Conservation (phyloP, 2,113 vertebrate genomes). For the Oceanodroma tethys region DNA sequence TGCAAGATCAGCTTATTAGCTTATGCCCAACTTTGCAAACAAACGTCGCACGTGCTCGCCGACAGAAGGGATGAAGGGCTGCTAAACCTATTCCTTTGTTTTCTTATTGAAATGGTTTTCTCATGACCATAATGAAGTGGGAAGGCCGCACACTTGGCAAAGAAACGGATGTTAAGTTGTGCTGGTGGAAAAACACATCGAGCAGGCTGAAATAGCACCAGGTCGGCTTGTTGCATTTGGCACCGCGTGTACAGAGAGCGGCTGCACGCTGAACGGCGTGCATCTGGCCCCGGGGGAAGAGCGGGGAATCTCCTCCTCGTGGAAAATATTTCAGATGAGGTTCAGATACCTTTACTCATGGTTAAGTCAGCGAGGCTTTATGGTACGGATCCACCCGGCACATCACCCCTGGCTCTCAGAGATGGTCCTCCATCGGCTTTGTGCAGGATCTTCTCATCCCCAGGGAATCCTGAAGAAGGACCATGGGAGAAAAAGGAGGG, state of each 20-base stretch:
- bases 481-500: neutral
- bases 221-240: neutral
- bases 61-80: neutral
- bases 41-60: neutral
- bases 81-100: neutral
- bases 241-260: rapidly evolving
- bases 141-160: neutral
- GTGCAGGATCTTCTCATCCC: rapidly evolving
- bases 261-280: rapidly evolving
- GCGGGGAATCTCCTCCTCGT: neutral
- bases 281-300: neutral
- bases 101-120: neutral
- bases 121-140: neutral
- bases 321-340: neutral
- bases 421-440: rapidly evolving
- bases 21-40: neutral
- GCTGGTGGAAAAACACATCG: neutral
- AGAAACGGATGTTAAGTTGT: neutral
- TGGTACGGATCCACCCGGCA: rapidly evolving
- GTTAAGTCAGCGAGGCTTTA: neutral
- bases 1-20: neutral
- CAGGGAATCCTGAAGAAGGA: neutral
- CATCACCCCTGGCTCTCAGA: rapidly evolving
- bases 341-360: rapidly evolving
- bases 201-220: neutral